Percentiles rank a stretch among this genome's conserved stretches.
phyloP scores from a whole-genome alignment of 2,113 vertebrate species.

The Neomonachus schauinslandi region DNA sequence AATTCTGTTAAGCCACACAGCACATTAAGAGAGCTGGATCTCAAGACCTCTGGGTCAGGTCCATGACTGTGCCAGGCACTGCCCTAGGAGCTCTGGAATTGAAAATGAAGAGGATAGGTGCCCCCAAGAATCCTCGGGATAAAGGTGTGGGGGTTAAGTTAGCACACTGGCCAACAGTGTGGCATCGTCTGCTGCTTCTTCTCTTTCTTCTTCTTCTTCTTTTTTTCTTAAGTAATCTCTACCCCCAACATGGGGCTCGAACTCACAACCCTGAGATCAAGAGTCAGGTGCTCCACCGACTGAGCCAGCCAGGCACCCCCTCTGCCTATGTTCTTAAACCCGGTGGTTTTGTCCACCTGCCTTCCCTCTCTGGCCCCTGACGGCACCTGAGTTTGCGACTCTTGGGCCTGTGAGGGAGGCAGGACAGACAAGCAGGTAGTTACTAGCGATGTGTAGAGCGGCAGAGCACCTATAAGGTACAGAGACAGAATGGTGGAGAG shows the following conservation, averaged over 20 bases:
- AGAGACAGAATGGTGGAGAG: neutral
- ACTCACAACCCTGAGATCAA: neutral
- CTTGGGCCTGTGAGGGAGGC: neutral
- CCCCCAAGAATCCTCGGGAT: neutral
- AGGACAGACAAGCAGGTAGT: neutral
- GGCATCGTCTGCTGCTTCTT: neutral
- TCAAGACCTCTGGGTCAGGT: neutral
- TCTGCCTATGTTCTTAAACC: neutral
- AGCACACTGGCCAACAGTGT: neutral
- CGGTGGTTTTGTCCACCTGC: neutral
- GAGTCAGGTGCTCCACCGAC: neutral
- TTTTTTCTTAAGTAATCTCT: neutral
- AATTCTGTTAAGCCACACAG: neutral
- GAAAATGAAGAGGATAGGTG: neutral
- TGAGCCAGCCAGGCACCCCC: neutral
- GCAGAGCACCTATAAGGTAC: neutral
- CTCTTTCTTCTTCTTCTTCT: neutral
- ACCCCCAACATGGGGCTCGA: neutral
- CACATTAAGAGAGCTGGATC: neutral
- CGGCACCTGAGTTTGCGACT: neutral
- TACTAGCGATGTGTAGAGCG: rapidly evolving
- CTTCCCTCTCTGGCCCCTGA: neutral
- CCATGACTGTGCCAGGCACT: neutral
- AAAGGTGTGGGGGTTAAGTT: neutral
- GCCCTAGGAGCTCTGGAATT: neutral